Evolutionary conservation across 2,888 invertebrate species (phyloP).

Genomic region (Cabera pusaria): DNA sequence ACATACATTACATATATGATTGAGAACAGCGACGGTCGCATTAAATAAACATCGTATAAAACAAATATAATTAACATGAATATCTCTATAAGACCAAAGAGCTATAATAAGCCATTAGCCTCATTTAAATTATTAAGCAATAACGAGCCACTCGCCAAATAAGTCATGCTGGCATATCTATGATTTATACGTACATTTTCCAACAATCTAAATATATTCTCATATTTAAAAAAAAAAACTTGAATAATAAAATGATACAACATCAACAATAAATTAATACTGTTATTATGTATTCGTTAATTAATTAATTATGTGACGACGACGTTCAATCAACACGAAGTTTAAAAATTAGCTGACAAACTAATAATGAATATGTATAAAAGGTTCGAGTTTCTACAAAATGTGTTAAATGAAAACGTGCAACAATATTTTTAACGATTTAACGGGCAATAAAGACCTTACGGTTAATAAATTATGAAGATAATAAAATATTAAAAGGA

Average conservation of each 20-base stretch:
- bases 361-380: conserved; percentile 63
- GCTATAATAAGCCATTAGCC: conserved; percentile 61
- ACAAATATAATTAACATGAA: conserved; percentile 45
- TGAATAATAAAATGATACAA: conserved; percentile 61
- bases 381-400: conserved; percentile 40
- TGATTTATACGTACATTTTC: conserved; percentile 63
- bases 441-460: conserved; percentile 46
- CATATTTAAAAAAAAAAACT: conserved; percentile 53
- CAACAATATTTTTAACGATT: conserved; percentile 52
- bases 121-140: conserved; percentile 71
- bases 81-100: conserved; percentile 40
- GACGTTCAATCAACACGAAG: conserved; percentile 67
- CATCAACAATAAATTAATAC: conserved; percentile 62
- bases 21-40: conserved; percentile 7
- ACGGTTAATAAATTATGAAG: conserved; percentile 57
- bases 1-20: conserved; percentile 20
- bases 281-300: conserved; percentile 65
- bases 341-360: conserved; percentile 69
- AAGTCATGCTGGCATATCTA: conserved; percentile 57
- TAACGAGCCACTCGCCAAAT: conserved; percentile 56
- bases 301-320: conserved; percentile 74
- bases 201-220: conserved; percentile 56
- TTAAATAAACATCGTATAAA: conserved; percentile 32
- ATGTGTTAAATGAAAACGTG: conserved; percentile 38
- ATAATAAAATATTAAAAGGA: conserved; percentile 55